Evolutionary conservation across 2,888 invertebrate genomes (phyloP), one percentile per base, ranked within the genome.

Genomic region (Strigamia crassipes): DNA sequence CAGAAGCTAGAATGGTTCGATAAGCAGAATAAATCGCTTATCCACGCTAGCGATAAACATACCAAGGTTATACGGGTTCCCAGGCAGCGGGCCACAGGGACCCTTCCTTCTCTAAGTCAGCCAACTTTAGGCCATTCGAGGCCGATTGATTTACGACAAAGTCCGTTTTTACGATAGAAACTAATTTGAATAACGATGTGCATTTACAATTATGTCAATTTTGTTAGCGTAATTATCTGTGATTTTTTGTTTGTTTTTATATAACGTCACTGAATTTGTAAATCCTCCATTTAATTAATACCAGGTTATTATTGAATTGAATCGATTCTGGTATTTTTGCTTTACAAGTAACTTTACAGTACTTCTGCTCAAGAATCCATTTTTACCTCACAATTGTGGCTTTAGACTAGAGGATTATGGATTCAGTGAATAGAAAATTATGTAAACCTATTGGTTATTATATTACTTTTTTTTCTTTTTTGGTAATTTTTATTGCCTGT

Each of bases 1-100:
- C 51, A 81, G 31, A 34, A 31, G 31, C n/a, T 18, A 66, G 66
- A 81, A 15, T 81, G 81, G 81, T 81, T 61, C 15, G 42, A 66
- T 38, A 31, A 31, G 38, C 66, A 31, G 12, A 81, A 81, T 38
- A 61, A 31, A 12, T 27, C 34, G 34, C 41, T 81, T 21, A 81
- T 81, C 38, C 81, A 81, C 38, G n/a, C 81, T 1, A 81, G 46
- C 23, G 81, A 81, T 81, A 38, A 12, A 51, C 80, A 80, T 12
- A 80, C 31, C 10, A 41, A 31, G n/a, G 18, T 80, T 15, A 80
- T 80, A 51, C 21, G 80, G 21, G 80, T 80, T 46, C 80, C 80
- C 9, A 15, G 41, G 10, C 80, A 46, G 41, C 51, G 80, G 9
- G 80, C 80, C 2, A 80, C 80, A 1, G 80, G 80, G 15, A 41